These are phyloP conservation scores for Nephrotoma flavescens DNA, from an alignment of 2,888 invertebrate species.

Conservation along the genomic window DNA sequence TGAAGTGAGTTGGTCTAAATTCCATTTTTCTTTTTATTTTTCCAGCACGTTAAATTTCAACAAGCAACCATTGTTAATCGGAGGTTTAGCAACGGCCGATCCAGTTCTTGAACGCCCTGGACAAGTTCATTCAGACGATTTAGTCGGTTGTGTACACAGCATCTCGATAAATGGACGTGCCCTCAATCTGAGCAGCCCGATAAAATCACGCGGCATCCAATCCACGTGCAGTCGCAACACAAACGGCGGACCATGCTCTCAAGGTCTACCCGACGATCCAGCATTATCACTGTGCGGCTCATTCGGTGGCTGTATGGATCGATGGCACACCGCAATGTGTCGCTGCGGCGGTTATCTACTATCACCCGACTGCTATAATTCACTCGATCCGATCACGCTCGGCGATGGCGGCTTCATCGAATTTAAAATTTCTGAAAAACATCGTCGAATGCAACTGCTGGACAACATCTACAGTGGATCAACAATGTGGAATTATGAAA, in stretches of 20 bases:
- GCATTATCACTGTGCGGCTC: constrained; percentile 39
- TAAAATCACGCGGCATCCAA: constrained; percentile 55
- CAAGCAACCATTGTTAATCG: constrained; percentile 71
- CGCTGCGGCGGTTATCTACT: constrained; percentile 52
- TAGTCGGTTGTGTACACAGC: constrained; percentile 87
- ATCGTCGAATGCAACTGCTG: constrained; percentile 71
- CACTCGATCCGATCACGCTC: constrained; percentile 66
- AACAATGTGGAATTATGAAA: constrained; percentile 45
- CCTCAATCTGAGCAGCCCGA: constrained; percentile 64
- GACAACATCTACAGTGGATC: constrained; percentile 63
- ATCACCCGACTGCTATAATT: constrained; percentile 65
- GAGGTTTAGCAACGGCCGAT: constrained; percentile 72
- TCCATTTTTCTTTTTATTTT: constrained; percentile 21
- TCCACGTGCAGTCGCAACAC: constrained; percentile 60
- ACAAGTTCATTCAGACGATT: constrained; percentile 81
- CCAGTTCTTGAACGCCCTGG: constrained; percentile 78
- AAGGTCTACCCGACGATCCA: constrained; percentile 24
- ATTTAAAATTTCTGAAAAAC: constrained; percentile 67
- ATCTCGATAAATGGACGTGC: constrained; percentile 75
- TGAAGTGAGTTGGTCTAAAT: not conserved
- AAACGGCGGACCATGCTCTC: constrained; percentile 48
- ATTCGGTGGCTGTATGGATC: constrained; percentile 62
- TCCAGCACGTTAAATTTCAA: constrained; percentile 81
- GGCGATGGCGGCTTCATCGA: constrained; percentile 64
- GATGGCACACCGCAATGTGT: constrained; percentile 64